Conservation (phyloP, 2,888 invertebrate genomes). For the Patella pellucida region DNA sequence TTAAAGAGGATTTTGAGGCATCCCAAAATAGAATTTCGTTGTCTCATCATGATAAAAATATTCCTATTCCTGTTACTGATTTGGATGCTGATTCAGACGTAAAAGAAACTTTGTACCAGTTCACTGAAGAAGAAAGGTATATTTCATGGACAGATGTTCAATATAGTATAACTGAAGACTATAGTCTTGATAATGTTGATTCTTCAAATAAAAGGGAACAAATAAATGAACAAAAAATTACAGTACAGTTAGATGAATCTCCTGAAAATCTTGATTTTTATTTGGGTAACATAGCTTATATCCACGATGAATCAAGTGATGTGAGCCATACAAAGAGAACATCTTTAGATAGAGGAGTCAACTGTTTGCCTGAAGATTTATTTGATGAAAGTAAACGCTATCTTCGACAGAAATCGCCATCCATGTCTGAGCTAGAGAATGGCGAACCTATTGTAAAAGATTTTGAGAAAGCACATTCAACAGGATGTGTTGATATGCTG, state of each 20-base stretch:
- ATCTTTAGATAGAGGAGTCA: neutral
- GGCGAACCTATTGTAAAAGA: slow-evolving; percentile 25
- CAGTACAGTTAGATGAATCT: neutral
- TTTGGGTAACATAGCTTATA: neutral
- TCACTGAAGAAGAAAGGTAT: neutral
- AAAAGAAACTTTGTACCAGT: neutral
- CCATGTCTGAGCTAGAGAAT: slow-evolving; percentile 35
- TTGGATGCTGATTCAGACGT: neutral
- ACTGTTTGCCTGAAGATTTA: neutral
- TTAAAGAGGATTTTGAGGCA: slow-evolving; percentile 13
- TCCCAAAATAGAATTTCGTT: neutral
- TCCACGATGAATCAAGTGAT: neutral
- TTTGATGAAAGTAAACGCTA: neutral
- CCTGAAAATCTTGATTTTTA: slow-evolving; percentile 4
- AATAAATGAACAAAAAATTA: neutral
- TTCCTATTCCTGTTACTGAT: neutral
- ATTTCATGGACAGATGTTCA: neutral
- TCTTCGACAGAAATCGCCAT: slow-evolving; percentile 39
- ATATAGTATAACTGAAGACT: neutral
- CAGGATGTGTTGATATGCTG: slow-evolving; percentile 44
- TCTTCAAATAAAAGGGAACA: neutral
- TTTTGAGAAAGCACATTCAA: slow-evolving; percentile 44
- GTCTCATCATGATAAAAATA: neutral
- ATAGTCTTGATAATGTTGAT: neutral
- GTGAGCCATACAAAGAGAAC: neutral